These are phyloP conservation scores for Aphelinus atriplicis DNA, from an alignment of 1,140 invertebrate genomes.

Conservation along the genomic window DNA sequence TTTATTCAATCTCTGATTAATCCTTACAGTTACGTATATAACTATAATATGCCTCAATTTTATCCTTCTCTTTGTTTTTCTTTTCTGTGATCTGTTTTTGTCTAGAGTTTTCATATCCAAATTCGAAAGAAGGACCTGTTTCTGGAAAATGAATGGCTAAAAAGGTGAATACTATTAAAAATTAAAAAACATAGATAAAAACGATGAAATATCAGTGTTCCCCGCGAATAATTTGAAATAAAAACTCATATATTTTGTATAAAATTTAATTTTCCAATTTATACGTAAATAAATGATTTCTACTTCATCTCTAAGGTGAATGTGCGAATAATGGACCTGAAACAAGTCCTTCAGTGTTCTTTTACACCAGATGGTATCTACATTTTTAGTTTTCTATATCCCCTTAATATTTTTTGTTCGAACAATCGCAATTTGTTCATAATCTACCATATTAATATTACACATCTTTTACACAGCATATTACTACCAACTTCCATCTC, in stretches of 20 bases:
- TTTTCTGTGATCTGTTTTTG: constrained; percentile 26
- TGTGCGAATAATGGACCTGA: not conserved
- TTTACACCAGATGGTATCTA: constrained; percentile 20
- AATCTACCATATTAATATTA: constrained; percentile 40
- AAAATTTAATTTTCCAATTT: no score
- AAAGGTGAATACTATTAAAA: not conserved
- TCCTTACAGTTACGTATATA: constrained; percentile 46
- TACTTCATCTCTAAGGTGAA: no score
- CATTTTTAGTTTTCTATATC: constrained; percentile 8
- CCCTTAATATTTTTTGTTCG: constrained; percentile 28
- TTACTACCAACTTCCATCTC: constrained; percentile 38
- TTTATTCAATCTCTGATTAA: constrained; percentile 34
- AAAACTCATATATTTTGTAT: no score
- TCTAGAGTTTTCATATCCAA: constrained; percentile 12
- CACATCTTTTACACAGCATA: constrained; percentile 36
- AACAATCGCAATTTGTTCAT: constrained; percentile 38
- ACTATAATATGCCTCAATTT: constrained; percentile 30
- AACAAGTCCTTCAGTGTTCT: constrained; percentile 24
- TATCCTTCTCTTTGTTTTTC: constrained; percentile 9
- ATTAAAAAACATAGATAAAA: constrained; percentile 17
- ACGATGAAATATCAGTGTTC: no score
- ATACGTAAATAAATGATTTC: no score
- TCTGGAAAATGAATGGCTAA: no score
- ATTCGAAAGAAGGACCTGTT: constrained; percentile 3
- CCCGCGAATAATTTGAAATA: no score